Conservation (phyloP, 1,140 invertebrate genomes). For the Dinoponera quadriceps region DNA sequence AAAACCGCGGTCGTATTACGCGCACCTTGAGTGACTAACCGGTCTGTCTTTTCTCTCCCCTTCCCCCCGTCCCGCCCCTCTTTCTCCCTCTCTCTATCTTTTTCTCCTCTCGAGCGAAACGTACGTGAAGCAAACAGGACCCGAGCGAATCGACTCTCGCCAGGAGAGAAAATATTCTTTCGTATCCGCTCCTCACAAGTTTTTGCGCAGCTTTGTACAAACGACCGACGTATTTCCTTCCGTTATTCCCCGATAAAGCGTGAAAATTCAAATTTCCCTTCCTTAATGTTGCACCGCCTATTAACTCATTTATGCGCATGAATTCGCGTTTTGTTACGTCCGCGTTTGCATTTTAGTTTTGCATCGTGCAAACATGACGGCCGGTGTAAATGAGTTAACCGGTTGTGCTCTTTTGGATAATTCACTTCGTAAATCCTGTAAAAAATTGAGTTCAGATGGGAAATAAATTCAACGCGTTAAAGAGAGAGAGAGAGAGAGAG, state of each 20-base stretch:
- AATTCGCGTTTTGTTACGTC: not conserved
- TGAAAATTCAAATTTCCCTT: not conserved
- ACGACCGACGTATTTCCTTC: not conserved
- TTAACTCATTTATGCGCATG: not conserved
- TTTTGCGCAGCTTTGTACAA: not conserved
- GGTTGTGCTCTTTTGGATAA: not conserved
- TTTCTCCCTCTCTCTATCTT: not conserved
- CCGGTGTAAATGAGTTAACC: not conserved
- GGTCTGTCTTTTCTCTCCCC: not conserved
- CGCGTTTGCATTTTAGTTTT: not conserved
- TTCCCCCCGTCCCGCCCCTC: no score
- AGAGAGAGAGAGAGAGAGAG: not conserved
- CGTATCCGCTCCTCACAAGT: not conserved
- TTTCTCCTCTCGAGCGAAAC: conserved; percentile 15
- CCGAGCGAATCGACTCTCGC: conserved; percentile 13
- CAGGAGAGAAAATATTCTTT: conserved; percentile 14
- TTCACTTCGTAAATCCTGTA: conserved; percentile 11
- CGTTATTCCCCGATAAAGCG: not conserved
- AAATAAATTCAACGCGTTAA: conserved; percentile 17
- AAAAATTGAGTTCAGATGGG: not conserved
- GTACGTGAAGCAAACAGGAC: conserved; percentile 31
- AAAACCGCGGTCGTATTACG: not conserved
- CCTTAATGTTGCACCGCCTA: conserved; percentile 2
- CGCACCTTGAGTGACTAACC: conserved; percentile 34
- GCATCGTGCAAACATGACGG: not conserved